Evolutionary conservation across 2,797 vertebrate genomes (phyloP).

Genomic region (Cyclopterus lumpus): DNA sequence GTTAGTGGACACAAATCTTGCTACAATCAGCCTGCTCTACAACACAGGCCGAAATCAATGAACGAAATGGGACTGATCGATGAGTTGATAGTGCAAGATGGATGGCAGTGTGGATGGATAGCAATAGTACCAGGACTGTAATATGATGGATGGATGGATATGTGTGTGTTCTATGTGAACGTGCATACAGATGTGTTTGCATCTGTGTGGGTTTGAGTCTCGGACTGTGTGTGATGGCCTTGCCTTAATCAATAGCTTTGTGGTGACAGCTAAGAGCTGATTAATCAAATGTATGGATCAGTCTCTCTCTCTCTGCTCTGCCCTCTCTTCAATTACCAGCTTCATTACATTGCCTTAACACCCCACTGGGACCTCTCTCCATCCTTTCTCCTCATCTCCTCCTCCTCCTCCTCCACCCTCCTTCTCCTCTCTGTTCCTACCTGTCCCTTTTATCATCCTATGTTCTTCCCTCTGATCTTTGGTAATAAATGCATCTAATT

Average conservation of each 20-base stretch:
- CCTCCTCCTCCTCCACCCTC: slow-evolving; percentile 16
- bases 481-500: slow-evolving; percentile 26
- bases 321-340: slow-evolving; percentile 83
- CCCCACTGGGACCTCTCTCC: slow-evolving; percentile 74
- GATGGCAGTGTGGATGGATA: slow-evolving; percentile 64
- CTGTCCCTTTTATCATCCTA: slow-evolving; percentile 15
- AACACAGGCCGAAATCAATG: slow-evolving; percentile 78
- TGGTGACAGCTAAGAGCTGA: slow-evolving; percentile 85
- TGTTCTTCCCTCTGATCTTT: slow-evolving; percentile 30
- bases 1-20: slow-evolving; percentile 77
- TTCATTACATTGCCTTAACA: slow-evolving; percentile 84
- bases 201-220: slow-evolving; percentile 34
- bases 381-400: slow-evolving; percentile 48
- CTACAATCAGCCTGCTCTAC: slow-evolving; percentile 73
- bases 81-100: slow-evolving; percentile 73
- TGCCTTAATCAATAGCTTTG: slow-evolving; percentile 77
- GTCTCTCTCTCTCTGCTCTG: slow-evolving; percentile 72
- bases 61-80: slow-evolving; percentile 80
- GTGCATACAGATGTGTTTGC: slow-evolving; percentile 19
- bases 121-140: slow-evolving; percentile 49
- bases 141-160: slow-evolving; percentile 53
- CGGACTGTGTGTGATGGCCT: slow-evolving; percentile 57
- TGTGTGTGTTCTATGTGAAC: slow-evolving; percentile 6
- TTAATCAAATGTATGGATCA: slow-evolving; percentile 85
- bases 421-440: slow-evolving; percentile 22